Percentiles rank a stretch among this genome's conserved stretches.
Evolutionary conservation across 2,888 invertebrate genomes (phyloP).

Genomic region (Clepsis dumicolana): DNA sequence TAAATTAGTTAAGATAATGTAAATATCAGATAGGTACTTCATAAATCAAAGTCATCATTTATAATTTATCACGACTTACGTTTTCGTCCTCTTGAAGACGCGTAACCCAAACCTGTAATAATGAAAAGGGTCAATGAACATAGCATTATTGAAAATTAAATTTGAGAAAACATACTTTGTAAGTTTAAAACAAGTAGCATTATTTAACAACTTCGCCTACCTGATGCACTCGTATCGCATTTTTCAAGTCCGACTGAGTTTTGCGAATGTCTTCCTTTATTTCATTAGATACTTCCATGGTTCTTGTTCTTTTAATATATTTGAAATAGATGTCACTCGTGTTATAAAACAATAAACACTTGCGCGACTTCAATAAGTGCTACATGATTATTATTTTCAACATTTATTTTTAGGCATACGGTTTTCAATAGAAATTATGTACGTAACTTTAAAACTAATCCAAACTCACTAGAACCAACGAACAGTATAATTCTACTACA

Average conservation of each 20-base stretch:
- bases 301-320: conserved; percentile 22
- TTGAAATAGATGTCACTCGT: conserved; percentile 14
- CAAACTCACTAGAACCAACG: conserved; percentile 24
- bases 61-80: conserved; percentile 65
- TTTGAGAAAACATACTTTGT: not conserved
- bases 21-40: not conserved
- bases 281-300: conserved; percentile 87
- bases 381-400: conserved; percentile 41
- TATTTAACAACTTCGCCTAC: conserved; percentile 64
- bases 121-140: conserved; percentile 39
- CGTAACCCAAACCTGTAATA: conserved; percentile 83
- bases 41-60: not conserved
- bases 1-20: conserved; percentile 14
- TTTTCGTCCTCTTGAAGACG: conserved; percentile 85
- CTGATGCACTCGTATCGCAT: conserved; percentile 88
- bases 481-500: conserved; percentile 12
- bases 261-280: conserved; percentile 87
- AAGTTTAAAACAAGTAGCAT: conserved; percentile 34
- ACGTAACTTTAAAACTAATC: conserved; percentile 34
- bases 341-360: conserved; percentile 27
- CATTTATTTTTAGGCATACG: conserved; percentile 40
- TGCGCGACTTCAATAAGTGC: conserved; percentile 26
- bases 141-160: not conserved
- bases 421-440: conserved; percentile 30
- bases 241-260: conserved; percentile 87